Percentiles rank a stretch among this genome's conserved stretches.
These are phyloP conservation scores for Abrostola tripartita DNA, from an alignment of 2,888 invertebrate genomes.

Conservation along the genomic window DNA sequence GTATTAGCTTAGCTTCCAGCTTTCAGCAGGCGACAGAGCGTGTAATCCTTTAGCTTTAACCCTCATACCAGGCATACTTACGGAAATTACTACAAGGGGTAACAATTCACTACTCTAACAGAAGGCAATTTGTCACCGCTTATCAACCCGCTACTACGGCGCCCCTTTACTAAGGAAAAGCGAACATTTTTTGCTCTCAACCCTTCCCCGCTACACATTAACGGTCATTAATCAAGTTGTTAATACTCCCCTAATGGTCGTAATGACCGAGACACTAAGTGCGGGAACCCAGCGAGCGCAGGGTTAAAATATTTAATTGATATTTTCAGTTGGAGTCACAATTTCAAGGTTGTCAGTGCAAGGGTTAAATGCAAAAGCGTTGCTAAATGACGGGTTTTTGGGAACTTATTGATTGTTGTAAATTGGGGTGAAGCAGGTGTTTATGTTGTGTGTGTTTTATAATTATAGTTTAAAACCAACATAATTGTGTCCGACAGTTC, in stretches of 20 bases:
- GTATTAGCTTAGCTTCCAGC: background rate
- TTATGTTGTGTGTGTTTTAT: background rate
- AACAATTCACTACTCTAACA: slow-evolving; percentile 28
- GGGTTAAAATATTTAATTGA: slow-evolving; percentile 54
- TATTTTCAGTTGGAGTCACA: slow-evolving; percentile 49
- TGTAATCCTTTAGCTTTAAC: slow-evolving; percentile 19
- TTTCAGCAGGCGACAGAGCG: slow-evolving; percentile 1
- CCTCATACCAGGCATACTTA: slow-evolving; percentile 33
- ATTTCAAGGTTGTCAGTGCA: slow-evolving; percentile 44
- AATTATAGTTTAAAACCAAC: background rate
- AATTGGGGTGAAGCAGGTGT: background rate
- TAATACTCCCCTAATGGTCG: slow-evolving; percentile 54
- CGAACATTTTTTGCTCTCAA: slow-evolving; percentile 46
- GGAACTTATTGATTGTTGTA: slow-evolving; percentile 10
- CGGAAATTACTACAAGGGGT: slow-evolving; percentile 34
- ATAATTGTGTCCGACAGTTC: background rate
- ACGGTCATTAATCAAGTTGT: slow-evolving; percentile 57
- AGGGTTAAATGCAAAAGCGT: slow-evolving; percentile 34
- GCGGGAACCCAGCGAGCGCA: slow-evolving; percentile 33
- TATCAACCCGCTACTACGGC: slow-evolving; percentile 17
- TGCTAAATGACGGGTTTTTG: slow-evolving; percentile 18
- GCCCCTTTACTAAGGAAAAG: slow-evolving; percentile 40
- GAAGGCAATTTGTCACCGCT: slow-evolving; percentile 45
- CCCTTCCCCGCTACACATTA: slow-evolving; percentile 44
- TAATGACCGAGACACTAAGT: slow-evolving; percentile 52